These are phyloP conservation scores for Urosaurus nigricauda DNA, from an alignment of 2,797 vertebrate genomes.

Conservation along the genomic window DNA sequence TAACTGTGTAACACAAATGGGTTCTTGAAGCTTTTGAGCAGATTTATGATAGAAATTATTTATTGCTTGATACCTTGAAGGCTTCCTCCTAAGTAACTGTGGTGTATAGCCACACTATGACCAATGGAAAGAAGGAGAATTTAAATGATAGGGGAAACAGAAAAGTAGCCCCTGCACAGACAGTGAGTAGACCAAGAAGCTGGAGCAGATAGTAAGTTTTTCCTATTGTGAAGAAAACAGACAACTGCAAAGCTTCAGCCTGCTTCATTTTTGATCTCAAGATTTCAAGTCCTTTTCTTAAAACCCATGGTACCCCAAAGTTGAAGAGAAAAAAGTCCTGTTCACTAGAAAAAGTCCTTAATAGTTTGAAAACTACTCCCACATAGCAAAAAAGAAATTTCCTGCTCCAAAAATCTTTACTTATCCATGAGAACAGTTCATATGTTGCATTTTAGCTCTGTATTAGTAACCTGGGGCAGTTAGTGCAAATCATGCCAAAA, in stretches of 20 bases:
- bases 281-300: not conserved
- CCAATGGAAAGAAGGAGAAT: too few species aligned
- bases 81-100: too few species aligned
- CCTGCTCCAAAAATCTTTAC: not conserved
- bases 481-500: not conserved
- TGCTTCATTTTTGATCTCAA: not conserved
- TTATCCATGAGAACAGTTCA: not conserved
- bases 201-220: not conserved
- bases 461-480: not conserved
- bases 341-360: not conserved
- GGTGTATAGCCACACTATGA: too few species aligned
- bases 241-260: not conserved
- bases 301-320: not conserved
- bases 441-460: constrained; percentile 21
- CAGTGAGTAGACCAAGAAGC: too few species aligned
- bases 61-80: too few species aligned
- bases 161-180: too few species aligned
- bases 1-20: too few species aligned
- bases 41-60: too few species aligned
- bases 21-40: too few species aligned
- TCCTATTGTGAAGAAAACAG: not conserved
- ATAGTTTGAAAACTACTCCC: constrained; percentile 27
- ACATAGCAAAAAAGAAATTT: constrained; percentile 34
- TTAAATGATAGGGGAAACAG: too few species aligned
- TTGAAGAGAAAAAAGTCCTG: not conserved